Conservation (phyloP, 1,140 invertebrate genomes). For the Micrasema longulum region DNA sequence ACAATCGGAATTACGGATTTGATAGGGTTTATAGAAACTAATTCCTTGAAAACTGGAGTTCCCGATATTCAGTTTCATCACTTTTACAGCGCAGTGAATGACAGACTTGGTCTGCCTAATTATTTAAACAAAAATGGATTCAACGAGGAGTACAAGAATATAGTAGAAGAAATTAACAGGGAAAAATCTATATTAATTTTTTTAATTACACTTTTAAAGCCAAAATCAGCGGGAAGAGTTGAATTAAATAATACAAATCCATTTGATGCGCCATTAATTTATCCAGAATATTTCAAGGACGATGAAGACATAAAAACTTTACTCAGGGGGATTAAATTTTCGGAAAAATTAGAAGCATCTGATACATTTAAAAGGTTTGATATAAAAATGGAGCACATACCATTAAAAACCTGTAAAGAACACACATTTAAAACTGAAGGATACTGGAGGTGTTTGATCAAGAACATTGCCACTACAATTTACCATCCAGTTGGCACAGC, state of each 20-base stretch:
- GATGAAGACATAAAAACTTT: constrained; percentile 68
- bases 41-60: constrained; percentile 17
- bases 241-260: constrained; percentile 70
- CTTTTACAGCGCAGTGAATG: constrained; percentile 39
- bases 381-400: constrained; percentile 59
- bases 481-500: constrained; percentile 67
- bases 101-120: background rate
- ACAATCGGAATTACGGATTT: constrained; percentile 26
- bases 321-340: constrained; percentile 69
- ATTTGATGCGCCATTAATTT: constrained; percentile 72
- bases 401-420: constrained; percentile 60
- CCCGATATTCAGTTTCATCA: constrained; percentile 47
- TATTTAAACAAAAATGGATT: constrained; percentile 32
- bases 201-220: constrained; percentile 65
- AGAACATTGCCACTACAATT: constrained; percentile 57
- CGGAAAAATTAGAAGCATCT: constrained; percentile 65
- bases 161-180: constrained; percentile 55
- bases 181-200: constrained; percentile 60
- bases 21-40: constrained; percentile 54
- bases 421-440: constrained; percentile 62
- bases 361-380: constrained; percentile 61
- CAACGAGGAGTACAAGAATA: constrained; percentile 27
- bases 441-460: constrained; percentile 62
- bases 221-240: constrained; percentile 72
- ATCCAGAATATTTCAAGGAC: constrained; percentile 75